These are phyloP conservation scores for Ciconia maguari DNA, from an alignment of 2,113 vertebrate genomes.

Conservation along the genomic window DNA sequence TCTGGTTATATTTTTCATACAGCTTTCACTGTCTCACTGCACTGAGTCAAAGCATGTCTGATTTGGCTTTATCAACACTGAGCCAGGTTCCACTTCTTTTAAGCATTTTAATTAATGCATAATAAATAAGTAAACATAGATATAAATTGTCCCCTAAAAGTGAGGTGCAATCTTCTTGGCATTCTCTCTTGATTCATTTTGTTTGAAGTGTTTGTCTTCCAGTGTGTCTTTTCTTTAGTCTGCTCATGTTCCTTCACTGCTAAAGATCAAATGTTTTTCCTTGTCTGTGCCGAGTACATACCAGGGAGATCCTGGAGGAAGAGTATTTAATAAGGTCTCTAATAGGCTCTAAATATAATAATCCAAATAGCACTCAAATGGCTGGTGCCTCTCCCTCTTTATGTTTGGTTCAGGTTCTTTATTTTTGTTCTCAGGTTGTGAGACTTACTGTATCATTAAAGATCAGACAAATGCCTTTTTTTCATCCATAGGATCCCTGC, in stretches of 20 bases:
- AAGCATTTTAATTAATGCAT: neutral
- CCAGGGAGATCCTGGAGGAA: neutral
- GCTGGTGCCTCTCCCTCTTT: neutral
- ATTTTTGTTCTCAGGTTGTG: neutral
- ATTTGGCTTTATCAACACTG: neutral
- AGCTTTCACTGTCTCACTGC: neutral
- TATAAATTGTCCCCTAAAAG: neutral
- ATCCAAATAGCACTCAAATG: neutral
- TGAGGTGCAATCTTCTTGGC: neutral
- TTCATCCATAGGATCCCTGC: neutral
- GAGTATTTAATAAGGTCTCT: slow-evolving; percentile 1
- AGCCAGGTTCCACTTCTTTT: neutral
- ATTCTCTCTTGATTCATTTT: neutral
- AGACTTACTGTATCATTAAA: neutral
- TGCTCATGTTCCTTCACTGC: neutral
- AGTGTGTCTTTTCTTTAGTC: neutral
- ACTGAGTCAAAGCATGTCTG: neutral
- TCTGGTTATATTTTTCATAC: neutral
- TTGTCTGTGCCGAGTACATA: neutral
- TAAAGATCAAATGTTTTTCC: slow-evolving; percentile 1
- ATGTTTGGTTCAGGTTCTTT: neutral
- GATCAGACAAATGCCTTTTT: neutral
- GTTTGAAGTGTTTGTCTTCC: neutral
- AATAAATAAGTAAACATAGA: neutral
- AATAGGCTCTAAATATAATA: neutral